Conservation (phyloP, 2,888 invertebrate genomes). For the Caenorhabditis panamensis region DNA sequence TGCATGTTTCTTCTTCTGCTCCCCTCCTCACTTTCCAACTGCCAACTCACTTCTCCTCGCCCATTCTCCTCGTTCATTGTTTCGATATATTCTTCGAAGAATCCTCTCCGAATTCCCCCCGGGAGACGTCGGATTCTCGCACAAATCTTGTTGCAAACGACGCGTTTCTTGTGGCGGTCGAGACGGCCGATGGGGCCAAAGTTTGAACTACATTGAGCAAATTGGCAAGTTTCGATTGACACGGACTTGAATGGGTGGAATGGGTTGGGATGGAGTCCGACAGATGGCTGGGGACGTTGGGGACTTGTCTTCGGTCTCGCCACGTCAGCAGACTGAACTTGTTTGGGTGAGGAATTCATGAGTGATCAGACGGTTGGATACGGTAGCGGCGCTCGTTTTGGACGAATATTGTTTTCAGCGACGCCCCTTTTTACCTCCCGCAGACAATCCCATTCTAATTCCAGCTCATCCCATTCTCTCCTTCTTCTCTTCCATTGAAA, state of each 20-base stretch:
- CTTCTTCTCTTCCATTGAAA: background rate
- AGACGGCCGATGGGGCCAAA: conserved; percentile 31
- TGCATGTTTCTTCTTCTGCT: conserved; percentile 7
- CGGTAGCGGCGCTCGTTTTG: no score
- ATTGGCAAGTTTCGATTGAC: conserved; percentile 14
- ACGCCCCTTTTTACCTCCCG: background rate
- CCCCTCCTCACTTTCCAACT: background rate
- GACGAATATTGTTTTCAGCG: no score
- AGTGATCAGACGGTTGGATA: no score
- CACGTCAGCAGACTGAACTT: conserved; percentile 18
- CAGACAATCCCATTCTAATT: background rate
- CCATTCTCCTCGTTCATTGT: conserved; percentile 25
- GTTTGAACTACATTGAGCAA: conserved; percentile 33
- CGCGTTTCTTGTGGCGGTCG: background rate
- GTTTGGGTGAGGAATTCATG: no score
- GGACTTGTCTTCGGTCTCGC: conserved; percentile 12
- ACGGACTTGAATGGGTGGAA: background rate
- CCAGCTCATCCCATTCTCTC: conserved; percentile 1
- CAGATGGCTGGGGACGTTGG: background rate
- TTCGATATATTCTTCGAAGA: conserved; percentile 1
- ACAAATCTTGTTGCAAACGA: conserved; percentile 55
- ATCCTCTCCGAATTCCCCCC: conserved; percentile 32
- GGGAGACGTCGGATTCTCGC: conserved; percentile 14
- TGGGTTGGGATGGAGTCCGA: conserved; percentile 1
- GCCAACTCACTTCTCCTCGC: conserved; percentile 7